Evolutionary conservation across 2,113 vertebrate genomes (phyloP).

Genomic region (Anhinga rufa): DNA sequence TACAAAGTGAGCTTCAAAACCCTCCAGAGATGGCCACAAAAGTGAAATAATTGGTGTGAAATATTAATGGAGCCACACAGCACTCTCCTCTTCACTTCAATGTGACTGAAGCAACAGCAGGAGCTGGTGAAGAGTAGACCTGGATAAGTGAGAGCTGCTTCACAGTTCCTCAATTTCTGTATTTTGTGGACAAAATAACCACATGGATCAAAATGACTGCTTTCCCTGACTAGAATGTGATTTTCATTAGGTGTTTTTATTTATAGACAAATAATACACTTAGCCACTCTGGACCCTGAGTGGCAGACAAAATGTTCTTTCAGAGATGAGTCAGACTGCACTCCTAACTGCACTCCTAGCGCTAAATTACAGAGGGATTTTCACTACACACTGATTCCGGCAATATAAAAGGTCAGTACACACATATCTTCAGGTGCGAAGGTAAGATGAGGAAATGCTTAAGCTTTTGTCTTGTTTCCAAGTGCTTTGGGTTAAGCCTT

Average conservation of each 20-base stretch:
- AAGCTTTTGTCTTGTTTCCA: slow-evolving; percentile 67
- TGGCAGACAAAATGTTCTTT: slow-evolving; percentile 11
- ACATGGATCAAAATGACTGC: background rate
- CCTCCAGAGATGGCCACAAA: background rate
- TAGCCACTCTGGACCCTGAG: background rate
- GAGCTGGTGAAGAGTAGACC: background rate
- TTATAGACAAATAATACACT: slow-evolving; percentile 1
- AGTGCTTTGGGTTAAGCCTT: slow-evolving; percentile 64
- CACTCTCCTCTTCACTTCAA: background rate
- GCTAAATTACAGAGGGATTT: slow-evolving; percentile 61
- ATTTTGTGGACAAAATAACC: background rate
- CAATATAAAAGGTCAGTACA: slow-evolving; percentile 60
- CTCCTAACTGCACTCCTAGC: too few species aligned
- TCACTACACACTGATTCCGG: slow-evolving; percentile 23
- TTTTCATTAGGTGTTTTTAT: slow-evolving; percentile 9
- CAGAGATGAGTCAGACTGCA: slow-evolving; percentile 28
- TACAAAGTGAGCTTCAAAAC: background rate
- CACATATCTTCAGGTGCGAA: slow-evolving; percentile 34
- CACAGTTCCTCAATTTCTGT: background rate
- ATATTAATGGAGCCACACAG: accelerated
- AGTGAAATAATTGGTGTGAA: background rate
- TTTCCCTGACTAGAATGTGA: background rate
- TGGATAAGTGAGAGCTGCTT: background rate
- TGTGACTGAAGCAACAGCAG: background rate
- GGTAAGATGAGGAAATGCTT: slow-evolving; percentile 32